These are phyloP conservation scores for Scomberomorus guttatus DNA, from an alignment of 2,797 vertebrate genomes.

Conservation along the genomic window DNA sequence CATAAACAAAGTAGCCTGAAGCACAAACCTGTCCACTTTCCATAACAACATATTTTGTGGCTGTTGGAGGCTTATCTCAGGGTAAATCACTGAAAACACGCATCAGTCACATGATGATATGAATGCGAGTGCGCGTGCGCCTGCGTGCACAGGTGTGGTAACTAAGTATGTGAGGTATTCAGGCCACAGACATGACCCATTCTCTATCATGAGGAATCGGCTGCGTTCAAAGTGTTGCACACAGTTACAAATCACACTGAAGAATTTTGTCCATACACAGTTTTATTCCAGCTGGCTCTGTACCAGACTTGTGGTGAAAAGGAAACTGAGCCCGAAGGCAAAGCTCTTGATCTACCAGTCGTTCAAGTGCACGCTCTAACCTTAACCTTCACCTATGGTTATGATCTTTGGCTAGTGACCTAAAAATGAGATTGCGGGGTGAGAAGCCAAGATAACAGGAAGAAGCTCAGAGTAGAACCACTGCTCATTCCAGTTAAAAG, in stretches of 20 bases:
- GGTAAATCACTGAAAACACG: slow-evolving; percentile 25
- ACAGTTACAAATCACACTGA: not conserved
- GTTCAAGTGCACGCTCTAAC: not conserved
- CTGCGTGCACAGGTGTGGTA: slow-evolving; percentile 4
- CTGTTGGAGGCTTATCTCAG: not conserved
- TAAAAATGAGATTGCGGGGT: slow-evolving; percentile 1
- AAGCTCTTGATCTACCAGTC: too few species aligned
- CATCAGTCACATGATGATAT: slow-evolving; percentile 11
- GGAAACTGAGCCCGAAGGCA: too few species aligned
- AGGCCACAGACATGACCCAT: not conserved
- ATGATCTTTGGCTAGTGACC: slow-evolving; percentile 4
- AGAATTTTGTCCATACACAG: not conserved
- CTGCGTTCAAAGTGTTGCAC: not conserved
- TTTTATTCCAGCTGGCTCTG: not conserved
- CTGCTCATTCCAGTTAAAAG: not conserved
- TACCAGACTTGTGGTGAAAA: not conserved
- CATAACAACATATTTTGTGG: slow-evolving; percentile 3
- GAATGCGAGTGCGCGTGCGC: not conserved
- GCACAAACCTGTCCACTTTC: not conserved
- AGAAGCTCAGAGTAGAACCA: not conserved
- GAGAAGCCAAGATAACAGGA: not conserved
- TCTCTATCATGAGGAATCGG: not conserved
- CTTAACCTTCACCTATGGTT: slow-evolving; percentile 16
- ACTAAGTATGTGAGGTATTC: slow-evolving; percentile 35
- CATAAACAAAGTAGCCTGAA: not conserved